These are phyloP conservation scores for Gastrophysa polygoni DNA, from an alignment of 2,888 invertebrate species.

Conservation along the genomic window DNA sequence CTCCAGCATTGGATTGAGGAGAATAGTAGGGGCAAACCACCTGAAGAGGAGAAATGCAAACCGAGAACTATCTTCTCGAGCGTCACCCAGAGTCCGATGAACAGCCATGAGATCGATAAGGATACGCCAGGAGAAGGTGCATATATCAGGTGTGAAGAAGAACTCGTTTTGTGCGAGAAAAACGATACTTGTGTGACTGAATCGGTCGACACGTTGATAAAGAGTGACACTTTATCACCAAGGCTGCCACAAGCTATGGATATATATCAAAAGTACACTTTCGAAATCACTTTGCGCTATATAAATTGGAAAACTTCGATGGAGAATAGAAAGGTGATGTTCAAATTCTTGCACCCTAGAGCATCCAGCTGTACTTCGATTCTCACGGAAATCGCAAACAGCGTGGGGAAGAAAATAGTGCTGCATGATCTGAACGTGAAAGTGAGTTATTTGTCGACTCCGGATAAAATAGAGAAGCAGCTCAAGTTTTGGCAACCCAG, in stretches of 20 bases:
- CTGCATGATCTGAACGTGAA: slow-evolving; percentile 44
- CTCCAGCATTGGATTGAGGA: slow-evolving; percentile 43
- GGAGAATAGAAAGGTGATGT: slow-evolving; percentile 39
- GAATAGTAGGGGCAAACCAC: slow-evolving; percentile 13
- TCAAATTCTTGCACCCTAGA: slow-evolving; percentile 53
- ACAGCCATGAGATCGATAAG: neutral
- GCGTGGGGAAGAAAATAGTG: slow-evolving; percentile 37
- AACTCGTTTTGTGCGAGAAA: neutral
- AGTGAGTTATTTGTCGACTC: slow-evolving; percentile 47
- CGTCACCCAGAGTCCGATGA: slow-evolving; percentile 16
- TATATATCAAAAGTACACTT: slow-evolving; percentile 44
- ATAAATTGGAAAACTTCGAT: slow-evolving; percentile 42
- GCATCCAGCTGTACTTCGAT: slow-evolving; percentile 45
- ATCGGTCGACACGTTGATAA: slow-evolving; percentile 39
- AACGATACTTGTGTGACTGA: slow-evolving; percentile 26
- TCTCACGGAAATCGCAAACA: slow-evolving; percentile 42
- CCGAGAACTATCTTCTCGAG: slow-evolving; percentile 35
- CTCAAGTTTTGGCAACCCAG: slow-evolving; percentile 49
- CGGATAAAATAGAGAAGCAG: slow-evolving; percentile 42
- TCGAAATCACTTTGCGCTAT: slow-evolving; percentile 47
- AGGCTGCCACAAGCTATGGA: slow-evolving; percentile 23
- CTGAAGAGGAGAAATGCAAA: slow-evolving; percentile 27
- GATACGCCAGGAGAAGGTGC: neutral
- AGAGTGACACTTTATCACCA: slow-evolving; percentile 35
- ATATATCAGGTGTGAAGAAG: neutral